Percentiles rank a stretch among this genome's conserved stretches.
Evolutionary conservation across 1,140 invertebrate genomes (phyloP).

Genomic region (Spodoptera frugiperda): DNA sequence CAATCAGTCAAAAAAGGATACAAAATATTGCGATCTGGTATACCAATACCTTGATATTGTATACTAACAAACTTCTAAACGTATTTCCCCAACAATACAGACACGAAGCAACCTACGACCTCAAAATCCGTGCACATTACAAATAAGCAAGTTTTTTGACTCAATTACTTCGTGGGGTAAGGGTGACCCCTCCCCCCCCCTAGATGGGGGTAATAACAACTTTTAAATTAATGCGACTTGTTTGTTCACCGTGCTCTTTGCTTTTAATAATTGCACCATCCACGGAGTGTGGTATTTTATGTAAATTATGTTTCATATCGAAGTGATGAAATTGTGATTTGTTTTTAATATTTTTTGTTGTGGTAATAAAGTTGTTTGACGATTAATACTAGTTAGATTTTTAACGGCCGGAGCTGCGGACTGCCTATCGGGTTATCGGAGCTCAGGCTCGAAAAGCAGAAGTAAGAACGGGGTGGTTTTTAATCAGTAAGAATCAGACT

Average conservation of each 20-base stretch:
- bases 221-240: slow-evolving; percentile 53
- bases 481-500: too few relatives aligned
- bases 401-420: too few relatives aligned
- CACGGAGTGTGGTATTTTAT: not conserved
- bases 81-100: not conserved
- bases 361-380: too few relatives aligned
- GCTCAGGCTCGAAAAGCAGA: too few relatives aligned
- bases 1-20: too few relatives aligned
- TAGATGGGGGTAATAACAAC: slow-evolving; percentile 10
- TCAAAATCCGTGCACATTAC: not conserved
- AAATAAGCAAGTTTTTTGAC: slow-evolving; percentile 21
- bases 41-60: too few relatives aligned
- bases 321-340: not conserved
- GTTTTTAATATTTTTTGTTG: not conserved
- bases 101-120: not conserved
- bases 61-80: too few relatives aligned
- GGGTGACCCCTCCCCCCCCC: not conserved
- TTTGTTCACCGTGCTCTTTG: slow-evolving; percentile 44
- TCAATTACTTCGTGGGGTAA: slow-evolving; percentile 16
- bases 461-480: too few relatives aligned
- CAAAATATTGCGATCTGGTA: too few relatives aligned
- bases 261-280: slow-evolving; percentile 36
- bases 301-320: not conserved
- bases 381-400: too few relatives aligned
- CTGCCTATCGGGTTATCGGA: too few relatives aligned